Base-by-base conservation (phyloP, 2,888 invertebrate genomes). In the Allophyes oxyacanthae region DNA sequence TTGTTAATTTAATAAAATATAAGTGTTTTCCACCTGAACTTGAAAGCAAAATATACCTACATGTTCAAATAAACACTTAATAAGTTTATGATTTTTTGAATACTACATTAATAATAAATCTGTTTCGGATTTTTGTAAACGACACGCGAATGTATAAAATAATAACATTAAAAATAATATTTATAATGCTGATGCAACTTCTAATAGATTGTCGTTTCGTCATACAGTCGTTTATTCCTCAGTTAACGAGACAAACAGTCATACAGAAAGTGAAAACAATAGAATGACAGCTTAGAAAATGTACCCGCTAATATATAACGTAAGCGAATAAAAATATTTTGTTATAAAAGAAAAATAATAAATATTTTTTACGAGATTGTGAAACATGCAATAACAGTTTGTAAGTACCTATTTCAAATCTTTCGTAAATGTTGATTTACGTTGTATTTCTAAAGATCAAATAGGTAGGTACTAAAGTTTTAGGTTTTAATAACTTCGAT, bases 311-410 rank as follows among this genome's bases (percentile, higher is more conserved):
- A n/a, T 14, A 34, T 13, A 36, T 2, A 28, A 43, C 5, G 10
- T 34, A 28, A 11, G 6, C 25, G 6, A 44, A 65, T 30, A 62
- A 55, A 60, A 54, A 3, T 25, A 9, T 56, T 72, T 44, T 60
- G 59, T 48, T 60, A 50, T 48, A 60, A 53, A 58, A 33, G 38
- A 53, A 58, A 64, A 43, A 57, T 13, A 43, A 15, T 28, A 20
- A n/a, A n/a, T 20, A 3, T 2, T 2, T 46, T 57, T 54, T 46
- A 20, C 30, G 26, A 25, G 6, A 40, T 71, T 69, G 41, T 33
- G 46, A 58, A 63, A 66, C 25, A 49, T 8, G 33, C 40, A 41
- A 69, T 65, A 73, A 49, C 55, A 32, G n/a, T 28, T 55, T 59
- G 42, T 38, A 10, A 40, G 20, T 20, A 20, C 4, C n/a, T n/a